These are phyloP conservation scores for cat (Felis catus) DNA, from an alignment of 2,113 vertebrate species.

Conservation along the genomic window DNA sequence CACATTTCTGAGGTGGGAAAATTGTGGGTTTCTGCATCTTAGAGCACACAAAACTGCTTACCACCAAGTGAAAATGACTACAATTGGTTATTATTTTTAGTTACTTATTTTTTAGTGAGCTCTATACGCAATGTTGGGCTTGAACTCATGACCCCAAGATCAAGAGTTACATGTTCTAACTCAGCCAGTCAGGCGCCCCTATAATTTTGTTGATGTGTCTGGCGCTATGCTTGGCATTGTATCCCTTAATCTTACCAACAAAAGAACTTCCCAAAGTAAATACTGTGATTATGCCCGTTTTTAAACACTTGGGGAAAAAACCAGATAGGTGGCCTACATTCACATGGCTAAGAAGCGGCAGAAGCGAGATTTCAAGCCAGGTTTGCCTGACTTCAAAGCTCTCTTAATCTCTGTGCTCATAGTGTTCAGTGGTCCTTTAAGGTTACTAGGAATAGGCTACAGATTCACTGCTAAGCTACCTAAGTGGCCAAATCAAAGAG, in stretches of 20 bases:
- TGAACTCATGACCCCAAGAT: too few relatives aligned
- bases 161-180: too few relatives aligned
- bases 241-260: neutral
- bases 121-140: too few relatives aligned
- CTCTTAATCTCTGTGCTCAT: neutral
- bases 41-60: neutral
- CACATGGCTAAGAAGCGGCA: neutral
- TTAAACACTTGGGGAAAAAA: neutral
- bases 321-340: neutral
- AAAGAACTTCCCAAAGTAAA: neutral
- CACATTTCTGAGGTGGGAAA: neutral
- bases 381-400: neutral
- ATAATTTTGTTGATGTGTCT: neutral
- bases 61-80: neutral
- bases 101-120: too few relatives aligned
- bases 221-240: neutral
- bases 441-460: neutral
- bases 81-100: too few relatives aligned
- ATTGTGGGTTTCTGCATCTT: neutral
- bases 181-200: too few relatives aligned
- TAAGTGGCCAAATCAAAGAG: neutral
- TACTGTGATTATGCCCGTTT: neutral
- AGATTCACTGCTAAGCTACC: neutral
- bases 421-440: neutral
- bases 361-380: neutral